Evolutionary conservation across 2,797 vertebrate genomes (phyloP).

Genomic region (Gymnoscopelus braueri): DNA sequence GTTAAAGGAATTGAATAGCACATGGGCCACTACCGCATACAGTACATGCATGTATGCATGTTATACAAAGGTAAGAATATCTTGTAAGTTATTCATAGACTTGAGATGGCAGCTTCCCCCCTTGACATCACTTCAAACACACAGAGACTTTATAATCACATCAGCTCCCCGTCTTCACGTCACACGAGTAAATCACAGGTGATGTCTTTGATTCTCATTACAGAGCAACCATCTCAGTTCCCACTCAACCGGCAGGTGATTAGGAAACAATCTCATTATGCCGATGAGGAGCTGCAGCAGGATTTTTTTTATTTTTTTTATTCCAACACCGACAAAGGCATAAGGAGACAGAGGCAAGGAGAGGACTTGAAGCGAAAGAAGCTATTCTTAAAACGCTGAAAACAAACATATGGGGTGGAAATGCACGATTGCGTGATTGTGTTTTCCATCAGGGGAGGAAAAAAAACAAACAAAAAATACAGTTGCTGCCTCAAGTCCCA

Average conservation of each 20-base stretch:
- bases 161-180: slow-evolving; percentile 11
- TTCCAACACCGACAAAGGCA: slow-evolving; percentile 25
- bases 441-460: too few species aligned
- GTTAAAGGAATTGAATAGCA: slow-evolving; percentile 11
- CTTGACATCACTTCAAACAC: slow-evolving; percentile 27
- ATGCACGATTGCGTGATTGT: neutral
- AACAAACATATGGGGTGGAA: neutral
- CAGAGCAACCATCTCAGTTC: neutral
- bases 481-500: too few species aligned
- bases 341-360: neutral
- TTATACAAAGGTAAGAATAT: slow-evolving; percentile 5
- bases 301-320: neutral
- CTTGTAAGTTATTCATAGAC: slow-evolving; percentile 33
- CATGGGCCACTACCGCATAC: slow-evolving; percentile 1
- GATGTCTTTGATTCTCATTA: slow-evolving; percentile 40
- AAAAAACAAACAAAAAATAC: too few species aligned
- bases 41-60: neutral
- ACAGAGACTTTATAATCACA: slow-evolving; percentile 27
- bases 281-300: slow-evolving; percentile 7
- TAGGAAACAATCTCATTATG: slow-evolving; percentile 38
- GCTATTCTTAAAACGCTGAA: neutral
- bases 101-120: slow-evolving; percentile 24
- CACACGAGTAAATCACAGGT: slow-evolving; percentile 17
- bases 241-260: slow-evolving; percentile 30
- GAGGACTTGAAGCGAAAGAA: slow-evolving; percentile 20